These are phyloP conservation scores for Neodiprion pinetum DNA, from an alignment of 1,140 invertebrate species.

Conservation along the genomic window DNA sequence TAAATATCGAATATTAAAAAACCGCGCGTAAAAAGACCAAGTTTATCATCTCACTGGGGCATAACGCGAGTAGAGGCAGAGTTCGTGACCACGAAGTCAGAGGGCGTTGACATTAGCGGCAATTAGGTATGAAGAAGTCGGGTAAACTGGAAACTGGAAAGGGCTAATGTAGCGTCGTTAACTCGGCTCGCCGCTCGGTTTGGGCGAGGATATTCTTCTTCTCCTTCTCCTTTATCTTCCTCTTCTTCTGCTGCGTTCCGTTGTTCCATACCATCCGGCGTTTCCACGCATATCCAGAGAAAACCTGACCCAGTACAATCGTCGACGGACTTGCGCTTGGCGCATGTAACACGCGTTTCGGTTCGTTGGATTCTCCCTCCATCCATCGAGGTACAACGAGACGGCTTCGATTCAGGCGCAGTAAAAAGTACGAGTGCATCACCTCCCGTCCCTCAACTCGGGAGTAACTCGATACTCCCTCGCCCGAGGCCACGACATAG, in stretches of 20 bases:
- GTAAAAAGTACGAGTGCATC: no score
- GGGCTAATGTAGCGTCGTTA: constrained; percentile 13
- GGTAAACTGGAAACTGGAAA: constrained; percentile 6
- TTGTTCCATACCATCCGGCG: background rate
- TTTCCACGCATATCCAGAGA: background rate
- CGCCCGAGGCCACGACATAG: no score
- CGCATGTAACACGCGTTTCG: no score
- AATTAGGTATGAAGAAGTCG: constrained; percentile 10
- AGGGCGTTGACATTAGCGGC: constrained; percentile 15
- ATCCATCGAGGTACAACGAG: no score
- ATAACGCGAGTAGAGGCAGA: background rate
- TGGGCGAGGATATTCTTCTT: background rate
- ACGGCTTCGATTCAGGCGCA: no score
- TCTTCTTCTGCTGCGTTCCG: background rate
- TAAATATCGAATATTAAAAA: no score
- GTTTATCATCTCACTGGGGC: background rate
- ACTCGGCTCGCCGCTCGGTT: background rate
- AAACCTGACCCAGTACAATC: background rate
- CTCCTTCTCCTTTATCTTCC: background rate
- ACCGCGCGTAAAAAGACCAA: background rate
- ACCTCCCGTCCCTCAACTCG: background rate
- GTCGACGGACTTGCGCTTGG: background rate
- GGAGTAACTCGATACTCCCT: background rate
- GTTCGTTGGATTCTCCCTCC: no score
- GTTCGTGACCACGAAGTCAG: background rate